Evolutionary conservation across 35 echinoderm and acorn worm species (phyloP).

Genomic region (Heliocidaris erythrogramma): DNA sequence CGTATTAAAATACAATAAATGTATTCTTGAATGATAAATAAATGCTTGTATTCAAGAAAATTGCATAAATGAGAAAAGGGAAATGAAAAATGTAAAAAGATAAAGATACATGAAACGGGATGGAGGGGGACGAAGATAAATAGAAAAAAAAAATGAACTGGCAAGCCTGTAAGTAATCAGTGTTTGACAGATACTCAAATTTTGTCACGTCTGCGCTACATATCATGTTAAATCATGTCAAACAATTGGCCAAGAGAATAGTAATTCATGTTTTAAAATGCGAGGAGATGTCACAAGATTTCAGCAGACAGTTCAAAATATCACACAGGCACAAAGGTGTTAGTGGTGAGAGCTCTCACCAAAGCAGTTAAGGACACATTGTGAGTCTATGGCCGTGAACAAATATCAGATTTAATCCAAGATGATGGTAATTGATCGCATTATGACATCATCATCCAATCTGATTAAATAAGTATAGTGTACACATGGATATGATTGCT

Average conservation of each 20-base stretch:
- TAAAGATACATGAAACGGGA: not conserved
- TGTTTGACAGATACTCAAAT: not conserved
- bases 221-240: not conserved
- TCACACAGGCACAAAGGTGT: not conserved
- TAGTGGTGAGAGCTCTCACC: not conserved
- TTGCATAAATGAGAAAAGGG: too few species aligned
- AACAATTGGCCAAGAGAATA: not conserved
- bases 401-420: not conserved
- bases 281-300: not conserved
- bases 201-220: not conserved
- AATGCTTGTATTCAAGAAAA: too few species aligned
- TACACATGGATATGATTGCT: not conserved
- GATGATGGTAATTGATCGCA: not conserved
- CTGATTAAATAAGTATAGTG: conserved; percentile 18
- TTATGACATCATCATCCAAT: conserved; percentile 12
- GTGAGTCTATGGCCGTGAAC: not conserved
- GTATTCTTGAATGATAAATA: too few species aligned
- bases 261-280: not conserved
- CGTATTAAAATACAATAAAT: too few species aligned
- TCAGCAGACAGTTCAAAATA: too few species aligned
- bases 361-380: not conserved
- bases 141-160: not conserved
- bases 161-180: not conserved
- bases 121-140: not conserved
- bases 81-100: too few species aligned